phyloP scores from a whole-genome alignment of 2,113 vertebrate species.

The Chloropsis cyanopogon region DNA sequence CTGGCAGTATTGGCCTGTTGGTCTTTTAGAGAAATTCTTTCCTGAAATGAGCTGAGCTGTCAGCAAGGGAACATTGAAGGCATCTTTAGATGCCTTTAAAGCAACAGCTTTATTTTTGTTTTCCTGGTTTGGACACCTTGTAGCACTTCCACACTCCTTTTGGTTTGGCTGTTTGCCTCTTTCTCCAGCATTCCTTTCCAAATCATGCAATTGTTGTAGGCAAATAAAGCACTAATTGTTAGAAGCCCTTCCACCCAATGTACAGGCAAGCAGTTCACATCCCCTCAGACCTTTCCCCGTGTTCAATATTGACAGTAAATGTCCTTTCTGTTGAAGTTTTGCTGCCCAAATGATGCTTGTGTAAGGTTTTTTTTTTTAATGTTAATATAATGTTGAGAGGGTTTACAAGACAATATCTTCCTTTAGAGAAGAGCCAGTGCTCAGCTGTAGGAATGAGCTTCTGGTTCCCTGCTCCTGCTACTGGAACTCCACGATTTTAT shows the following conservation, averaged over 20 bases:
- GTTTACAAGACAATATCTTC: neutral
- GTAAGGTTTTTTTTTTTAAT: neutral
- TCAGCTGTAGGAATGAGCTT: neutral
- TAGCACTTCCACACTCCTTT: neutral
- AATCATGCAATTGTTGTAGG: neutral
- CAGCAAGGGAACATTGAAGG: neutral
- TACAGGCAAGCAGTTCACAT: neutral
- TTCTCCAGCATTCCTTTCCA: neutral
- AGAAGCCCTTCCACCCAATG: neutral
- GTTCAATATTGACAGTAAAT: neutral
- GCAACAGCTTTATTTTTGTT: neutral
- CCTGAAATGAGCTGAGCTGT: neutral
- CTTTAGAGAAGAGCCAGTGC: neutral
- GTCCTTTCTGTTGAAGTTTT: neutral
- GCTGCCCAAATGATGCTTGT: neutral
- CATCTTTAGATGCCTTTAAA: neutral
- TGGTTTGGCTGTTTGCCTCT: neutral
- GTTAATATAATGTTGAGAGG: neutral
- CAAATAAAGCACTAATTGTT: neutral
- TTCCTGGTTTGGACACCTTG: neutral
- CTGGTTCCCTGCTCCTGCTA: neutral
- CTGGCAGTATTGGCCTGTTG: neutral
- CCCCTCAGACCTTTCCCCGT: neutral
- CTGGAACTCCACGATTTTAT: neutral
- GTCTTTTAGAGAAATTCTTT: neutral